These are phyloP conservation scores for Zophobas morio DNA, from an alignment of 1,140 invertebrate genomes.

Conservation along the genomic window DNA sequence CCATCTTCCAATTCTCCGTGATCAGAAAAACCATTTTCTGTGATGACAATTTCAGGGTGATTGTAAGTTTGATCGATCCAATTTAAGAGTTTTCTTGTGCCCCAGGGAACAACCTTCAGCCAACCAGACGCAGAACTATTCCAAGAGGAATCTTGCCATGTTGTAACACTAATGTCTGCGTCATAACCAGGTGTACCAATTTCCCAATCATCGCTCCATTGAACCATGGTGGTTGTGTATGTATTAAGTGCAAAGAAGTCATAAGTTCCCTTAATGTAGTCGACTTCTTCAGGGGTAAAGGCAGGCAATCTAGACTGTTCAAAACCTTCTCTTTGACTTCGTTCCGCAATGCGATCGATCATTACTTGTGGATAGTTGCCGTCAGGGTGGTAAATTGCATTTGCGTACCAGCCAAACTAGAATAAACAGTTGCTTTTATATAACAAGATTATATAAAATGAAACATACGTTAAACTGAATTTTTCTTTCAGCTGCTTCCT, in stretches of 20 bases:
- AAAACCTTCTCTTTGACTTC: slow-evolving; percentile 67
- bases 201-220: slow-evolving; percentile 66
- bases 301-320: slow-evolving; percentile 70
- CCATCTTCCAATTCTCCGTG: slow-evolving; percentile 68
- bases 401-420: too few relatives aligned
- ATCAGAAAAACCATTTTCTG: slow-evolving; percentile 82
- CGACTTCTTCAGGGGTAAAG: slow-evolving; percentile 71
- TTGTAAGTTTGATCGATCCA: slow-evolving; percentile 80
- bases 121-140: slow-evolving; percentile 50
- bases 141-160: slow-evolving; percentile 59
- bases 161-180: slow-evolving; percentile 56
- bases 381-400: too few relatives aligned
- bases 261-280: too few relatives aligned
- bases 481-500: slow-evolving; percentile 68
- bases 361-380: too few relatives aligned
- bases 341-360: slow-evolving; percentile 62
- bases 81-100: slow-evolving; percentile 76
- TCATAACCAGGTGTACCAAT: slow-evolving; percentile 10
- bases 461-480: slow-evolving; percentile 63
- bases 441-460: too few relatives aligned
- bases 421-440: too few relatives aligned
- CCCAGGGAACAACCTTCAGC: slow-evolving; percentile 74
- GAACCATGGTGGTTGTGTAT: slow-evolving; percentile 68
- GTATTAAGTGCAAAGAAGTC: slow-evolving; percentile 65
- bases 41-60: slow-evolving; percentile 78